These are phyloP conservation scores for Paramisgurnus dabryanus DNA, from an alignment of 2,113 vertebrate species.

Conservation along the genomic window DNA sequence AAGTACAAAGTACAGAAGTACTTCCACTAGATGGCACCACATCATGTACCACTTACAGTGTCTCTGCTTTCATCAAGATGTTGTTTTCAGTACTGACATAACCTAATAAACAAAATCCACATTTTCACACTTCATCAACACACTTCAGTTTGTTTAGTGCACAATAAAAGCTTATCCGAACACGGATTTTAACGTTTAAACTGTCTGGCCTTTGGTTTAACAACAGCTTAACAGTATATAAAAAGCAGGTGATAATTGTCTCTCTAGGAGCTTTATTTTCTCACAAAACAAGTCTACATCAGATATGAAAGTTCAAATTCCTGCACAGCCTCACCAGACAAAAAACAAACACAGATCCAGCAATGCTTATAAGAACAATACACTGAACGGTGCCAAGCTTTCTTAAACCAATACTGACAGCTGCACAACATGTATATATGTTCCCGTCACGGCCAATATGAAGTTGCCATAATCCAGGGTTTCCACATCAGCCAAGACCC, in stretches of 20 bases:
- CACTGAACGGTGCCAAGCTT: neutral
- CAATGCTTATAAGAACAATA: neutral
- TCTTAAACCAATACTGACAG: neutral
- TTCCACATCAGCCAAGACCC: constrained; percentile 20
- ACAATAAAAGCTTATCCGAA: neutral
- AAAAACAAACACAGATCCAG: neutral
- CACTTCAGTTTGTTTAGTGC: neutral
- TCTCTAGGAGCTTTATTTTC: neutral
- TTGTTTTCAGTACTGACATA: too few relatives aligned
- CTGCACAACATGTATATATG: neutral
- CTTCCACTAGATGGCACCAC: constrained; percentile 32
- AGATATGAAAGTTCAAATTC: constrained; percentile 34
- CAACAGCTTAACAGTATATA: neutral
- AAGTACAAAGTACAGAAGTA: too few relatives aligned
- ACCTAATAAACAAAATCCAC: too few relatives aligned
- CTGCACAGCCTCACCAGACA: neutral
- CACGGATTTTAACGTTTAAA: neutral
- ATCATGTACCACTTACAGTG: neutral
- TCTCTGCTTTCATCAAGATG: too few relatives aligned
- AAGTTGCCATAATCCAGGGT: neutral
- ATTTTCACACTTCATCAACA: neutral
- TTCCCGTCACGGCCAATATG: neutral
- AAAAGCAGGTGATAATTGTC: constrained; percentile 57
- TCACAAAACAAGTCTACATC: neutral
- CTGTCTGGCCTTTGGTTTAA: neutral